These are phyloP conservation scores for Pavo muticus DNA, from an alignment of 2,113 vertebrate species.

Conservation along the genomic window DNA sequence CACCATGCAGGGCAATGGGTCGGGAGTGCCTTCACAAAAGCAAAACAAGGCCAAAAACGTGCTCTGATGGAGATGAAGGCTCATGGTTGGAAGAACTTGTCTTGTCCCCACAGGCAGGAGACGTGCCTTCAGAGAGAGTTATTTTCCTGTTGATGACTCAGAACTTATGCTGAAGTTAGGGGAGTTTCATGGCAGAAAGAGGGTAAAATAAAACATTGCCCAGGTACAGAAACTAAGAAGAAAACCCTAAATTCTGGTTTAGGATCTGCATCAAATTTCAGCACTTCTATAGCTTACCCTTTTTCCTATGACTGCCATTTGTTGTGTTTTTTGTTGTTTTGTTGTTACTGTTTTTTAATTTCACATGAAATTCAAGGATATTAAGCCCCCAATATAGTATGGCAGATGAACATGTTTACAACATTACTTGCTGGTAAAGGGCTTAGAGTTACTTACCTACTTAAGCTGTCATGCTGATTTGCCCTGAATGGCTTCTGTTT, in stretches of 20 bases:
- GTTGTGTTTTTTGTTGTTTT: not conserved
- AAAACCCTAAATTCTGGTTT: not conserved
- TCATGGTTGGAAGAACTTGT: not conserved
- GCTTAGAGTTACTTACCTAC: not conserved
- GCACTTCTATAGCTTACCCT: not conserved
- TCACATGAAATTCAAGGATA: not conserved
- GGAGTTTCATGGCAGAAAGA: not conserved
- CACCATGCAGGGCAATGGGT: not conserved
- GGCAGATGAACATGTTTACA: not conserved
- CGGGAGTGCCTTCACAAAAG: accelerated
- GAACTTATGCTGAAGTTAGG: not conserved
- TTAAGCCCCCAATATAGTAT: not conserved
- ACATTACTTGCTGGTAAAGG: not conserved
- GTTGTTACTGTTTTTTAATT: not conserved
- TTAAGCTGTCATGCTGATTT: not conserved
- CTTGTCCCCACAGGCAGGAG: not conserved
- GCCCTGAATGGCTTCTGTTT: not conserved
- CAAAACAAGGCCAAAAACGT: not conserved
- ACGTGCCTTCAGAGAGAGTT: not conserved
- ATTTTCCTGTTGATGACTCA: not conserved
- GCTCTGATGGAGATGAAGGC: not conserved
- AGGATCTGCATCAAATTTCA: not conserved
- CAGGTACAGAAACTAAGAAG: not conserved
- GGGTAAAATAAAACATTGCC: not conserved
- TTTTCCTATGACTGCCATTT: not conserved